phyloP scores from a whole-genome alignment of 2,797 vertebrate genomes.

The Macropus fuliginosus region DNA sequence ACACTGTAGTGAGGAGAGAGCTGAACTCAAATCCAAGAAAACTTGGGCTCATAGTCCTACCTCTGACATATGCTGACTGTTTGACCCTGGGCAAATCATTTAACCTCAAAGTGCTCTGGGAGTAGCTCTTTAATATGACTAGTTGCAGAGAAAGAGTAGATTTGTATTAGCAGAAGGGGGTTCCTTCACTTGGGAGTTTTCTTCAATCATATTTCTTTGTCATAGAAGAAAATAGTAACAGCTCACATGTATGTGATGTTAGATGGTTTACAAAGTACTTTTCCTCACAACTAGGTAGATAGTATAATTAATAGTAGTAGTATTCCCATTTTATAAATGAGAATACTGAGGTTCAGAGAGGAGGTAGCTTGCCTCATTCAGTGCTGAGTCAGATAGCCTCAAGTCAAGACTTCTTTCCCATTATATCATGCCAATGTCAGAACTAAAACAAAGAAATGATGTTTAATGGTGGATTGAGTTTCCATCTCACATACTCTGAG shows the following conservation, averaged over 20 bases:
- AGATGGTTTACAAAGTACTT: neutral
- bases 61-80: neutral
- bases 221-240: neutral
- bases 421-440: neutral
- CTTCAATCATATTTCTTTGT: neutral
- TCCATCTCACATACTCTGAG: conserved; percentile 20
- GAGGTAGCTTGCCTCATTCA: neutral
- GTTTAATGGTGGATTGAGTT: neutral
- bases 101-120: neutral
- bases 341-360: neutral
- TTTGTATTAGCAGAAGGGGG: neutral
- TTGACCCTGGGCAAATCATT: neutral
- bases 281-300: neutral
- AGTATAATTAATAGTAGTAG: neutral
- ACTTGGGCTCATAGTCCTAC: neutral
- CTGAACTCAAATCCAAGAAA: neutral
- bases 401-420: neutral
- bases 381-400: neutral
- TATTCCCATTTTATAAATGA: neutral
- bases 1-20: neutral
- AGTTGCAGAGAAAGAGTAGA: neutral
- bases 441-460: conserved; percentile 22
- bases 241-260: neutral
- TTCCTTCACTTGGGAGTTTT: neutral
- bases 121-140: neutral